Base-by-base conservation (phyloP, 2,888 invertebrate species). In the Drosophila rellima region DNA sequence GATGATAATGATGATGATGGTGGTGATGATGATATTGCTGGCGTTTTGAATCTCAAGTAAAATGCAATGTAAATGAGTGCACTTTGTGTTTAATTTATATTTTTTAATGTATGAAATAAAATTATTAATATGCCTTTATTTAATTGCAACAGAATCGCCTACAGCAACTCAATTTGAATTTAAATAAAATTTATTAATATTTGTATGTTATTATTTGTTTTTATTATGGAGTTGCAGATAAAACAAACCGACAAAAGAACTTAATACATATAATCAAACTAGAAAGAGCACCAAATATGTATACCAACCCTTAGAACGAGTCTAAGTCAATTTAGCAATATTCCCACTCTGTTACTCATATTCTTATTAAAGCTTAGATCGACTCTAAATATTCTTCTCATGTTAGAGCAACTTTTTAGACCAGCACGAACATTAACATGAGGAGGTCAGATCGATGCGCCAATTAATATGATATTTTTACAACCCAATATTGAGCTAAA, bases 21-120 rank as follows among this genome's bases (percentile, higher is more conserved):
- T 37, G 39, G 17, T 69, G 37, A 44, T 44, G n/a, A 56, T 50
- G 39, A 51, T 60, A 42, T 47, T 48, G 8, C 70, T 47, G 63
- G 68, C 39, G 52, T 54, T 60, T 62, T 75, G 71, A 79, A 77
- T 63, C 74, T 80, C 59, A 77, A 79, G 65, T 73, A 61, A 79
- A 81, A 73, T 80, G 84, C 87, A 82, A 82, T 82, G 87, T 82
- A 82, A 87, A 84, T 87, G 82, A 84, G 69, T 84, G 82, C 82
- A 82, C 87, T 67, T 71, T 81, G 82, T 84, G 87, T 84, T 87
- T 85, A 70, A 79, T 79, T 79, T 85, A 68, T 82, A 63, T 60
- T 60, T 55, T 72, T 77, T 79, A 82, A 68, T 88, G 80, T 83
- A 87, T 48, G 60, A 66, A 74, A 87, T 68, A 85, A 85, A 84